Evolutionary conservation across 1,140 invertebrate genomes (phyloP).

Genomic region (Drosophila kurseongensis): DNA sequence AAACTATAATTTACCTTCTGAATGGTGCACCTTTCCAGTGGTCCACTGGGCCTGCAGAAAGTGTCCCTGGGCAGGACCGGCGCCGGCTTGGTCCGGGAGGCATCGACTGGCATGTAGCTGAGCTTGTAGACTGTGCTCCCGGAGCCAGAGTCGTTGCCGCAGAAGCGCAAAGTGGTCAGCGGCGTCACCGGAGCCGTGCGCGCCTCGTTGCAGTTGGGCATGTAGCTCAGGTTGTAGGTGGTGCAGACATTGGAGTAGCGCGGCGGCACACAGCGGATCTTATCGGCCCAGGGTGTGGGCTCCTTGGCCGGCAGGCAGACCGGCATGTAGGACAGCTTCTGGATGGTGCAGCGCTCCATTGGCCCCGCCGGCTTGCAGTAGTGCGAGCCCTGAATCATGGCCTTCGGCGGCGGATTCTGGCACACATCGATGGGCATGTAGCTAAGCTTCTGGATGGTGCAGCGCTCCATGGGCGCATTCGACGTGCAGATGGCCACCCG

Average conservation of each 20-base stretch:
- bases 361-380: conserved; percentile 84
- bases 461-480: conserved; percentile 85
- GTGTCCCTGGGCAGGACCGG: conserved; percentile 85
- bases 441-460: conserved; percentile 85
- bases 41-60: conserved; percentile 79
- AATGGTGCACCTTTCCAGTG: conserved; percentile 85
- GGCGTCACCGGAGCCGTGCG: conserved; percentile 85
- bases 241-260: conserved; percentile 75
- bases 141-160: conserved; percentile 61
- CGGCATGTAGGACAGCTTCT: conserved; percentile 87
- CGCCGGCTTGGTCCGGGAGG: conserved; percentile 64
- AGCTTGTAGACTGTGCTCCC: conserved; percentile 85
- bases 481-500: conserved; percentile 85
- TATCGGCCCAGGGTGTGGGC: conserved; percentile 85
- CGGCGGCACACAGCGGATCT: conserved; percentile 69
- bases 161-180: conserved; percentile 53
- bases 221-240: conserved; percentile 84
- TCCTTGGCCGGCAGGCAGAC: conserved; percentile 85
- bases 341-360: conserved; percentile 85
- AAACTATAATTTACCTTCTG: conserved; percentile 85
- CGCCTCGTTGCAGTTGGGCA: conserved; percentile 85
- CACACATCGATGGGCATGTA: conserved; percentile 86
- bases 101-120: conserved; percentile 86
- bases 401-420: conserved; percentile 78
- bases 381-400: conserved; percentile 82